Conservation (phyloP, 2,113 vertebrate genomes). For the Eptesicus fuscus region DNA sequence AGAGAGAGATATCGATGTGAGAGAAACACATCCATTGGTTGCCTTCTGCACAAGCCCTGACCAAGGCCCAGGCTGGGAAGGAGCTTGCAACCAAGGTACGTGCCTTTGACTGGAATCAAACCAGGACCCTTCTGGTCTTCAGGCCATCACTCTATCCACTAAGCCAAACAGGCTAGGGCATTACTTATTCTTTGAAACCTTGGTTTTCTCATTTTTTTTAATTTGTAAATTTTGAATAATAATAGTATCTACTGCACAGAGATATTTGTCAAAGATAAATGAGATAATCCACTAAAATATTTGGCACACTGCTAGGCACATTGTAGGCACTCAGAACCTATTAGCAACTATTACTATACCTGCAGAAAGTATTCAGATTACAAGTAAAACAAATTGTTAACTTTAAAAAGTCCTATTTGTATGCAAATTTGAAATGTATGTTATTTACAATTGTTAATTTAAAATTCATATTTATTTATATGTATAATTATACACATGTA, state of each 20-base stretch:
- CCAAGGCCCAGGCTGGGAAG: too few relatives aligned
- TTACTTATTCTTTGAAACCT: neutral
- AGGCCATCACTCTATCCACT: too few relatives aligned
- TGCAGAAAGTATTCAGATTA: neutral
- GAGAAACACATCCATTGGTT: too few relatives aligned
- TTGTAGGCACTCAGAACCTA: neutral
- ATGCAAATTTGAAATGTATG: neutral
- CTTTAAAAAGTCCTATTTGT: neutral
- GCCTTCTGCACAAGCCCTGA: too few relatives aligned
- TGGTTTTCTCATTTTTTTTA: neutral
- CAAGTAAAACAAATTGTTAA: neutral
- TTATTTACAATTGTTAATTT: neutral
- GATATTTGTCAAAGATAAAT: neutral
- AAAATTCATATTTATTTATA: neutral
- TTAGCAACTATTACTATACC: neutral
- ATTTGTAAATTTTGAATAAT: neutral
- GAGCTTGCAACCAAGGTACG: too few relatives aligned
- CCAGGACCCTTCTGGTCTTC: too few relatives aligned
- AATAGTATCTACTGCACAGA: neutral
- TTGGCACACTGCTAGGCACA: neutral
- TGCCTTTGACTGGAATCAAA: too few relatives aligned
- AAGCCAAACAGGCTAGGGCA: too few relatives aligned
- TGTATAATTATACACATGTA: neutral
- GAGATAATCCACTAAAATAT: neutral
- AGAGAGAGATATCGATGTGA: too few relatives aligned